A percentile compares a stretch with the other conserved stretches of the same genome.
phyloP scores from a whole-genome alignment of 2,888 invertebrate genomes.

The Nemurella pictetii region DNA sequence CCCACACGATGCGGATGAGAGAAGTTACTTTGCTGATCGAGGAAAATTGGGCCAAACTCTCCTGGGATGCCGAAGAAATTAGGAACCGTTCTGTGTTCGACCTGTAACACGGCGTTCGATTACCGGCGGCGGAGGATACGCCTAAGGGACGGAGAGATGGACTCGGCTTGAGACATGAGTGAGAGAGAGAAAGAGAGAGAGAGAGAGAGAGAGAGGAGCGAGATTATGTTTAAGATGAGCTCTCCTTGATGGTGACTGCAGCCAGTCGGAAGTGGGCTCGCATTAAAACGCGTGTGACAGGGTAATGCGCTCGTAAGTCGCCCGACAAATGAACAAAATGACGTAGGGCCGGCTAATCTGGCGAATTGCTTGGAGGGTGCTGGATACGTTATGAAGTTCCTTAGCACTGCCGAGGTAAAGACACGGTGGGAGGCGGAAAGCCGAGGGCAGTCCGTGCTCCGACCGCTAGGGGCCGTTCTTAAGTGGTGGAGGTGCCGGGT shows the following conservation, averaged over 20 bases:
- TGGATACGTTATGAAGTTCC: background rate
- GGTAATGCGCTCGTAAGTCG: slow-evolving; percentile 3
- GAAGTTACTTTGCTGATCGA: slow-evolving; percentile 27
- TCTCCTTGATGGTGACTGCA: background rate
- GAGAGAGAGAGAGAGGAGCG: background rate
- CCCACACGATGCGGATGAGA: background rate
- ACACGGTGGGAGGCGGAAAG: no score
- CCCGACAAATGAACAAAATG: slow-evolving; percentile 6
- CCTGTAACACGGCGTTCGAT: slow-evolving; percentile 25
- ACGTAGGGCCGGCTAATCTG: background rate
- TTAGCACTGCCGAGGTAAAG: no score
- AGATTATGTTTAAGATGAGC: slow-evolving; percentile 19
- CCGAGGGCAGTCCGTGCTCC: no score
- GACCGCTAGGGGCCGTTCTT: no score
- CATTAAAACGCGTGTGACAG: slow-evolving; percentile 24
- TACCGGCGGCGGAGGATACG: background rate
- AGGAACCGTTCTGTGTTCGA: slow-evolving; percentile 28
- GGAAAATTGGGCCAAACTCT: slow-evolving; percentile 9
- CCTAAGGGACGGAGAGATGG: background rate
- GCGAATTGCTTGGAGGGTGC: background rate
- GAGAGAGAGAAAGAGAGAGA: background rate
- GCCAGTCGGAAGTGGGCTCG: background rate
- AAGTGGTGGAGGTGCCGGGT: no score
- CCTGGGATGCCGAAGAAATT: slow-evolving; percentile 18
- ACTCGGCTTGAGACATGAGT: no score